These are phyloP conservation scores for Etheostoma perlongum DNA, from an alignment of 2,797 vertebrate genomes.

Conservation along the genomic window DNA sequence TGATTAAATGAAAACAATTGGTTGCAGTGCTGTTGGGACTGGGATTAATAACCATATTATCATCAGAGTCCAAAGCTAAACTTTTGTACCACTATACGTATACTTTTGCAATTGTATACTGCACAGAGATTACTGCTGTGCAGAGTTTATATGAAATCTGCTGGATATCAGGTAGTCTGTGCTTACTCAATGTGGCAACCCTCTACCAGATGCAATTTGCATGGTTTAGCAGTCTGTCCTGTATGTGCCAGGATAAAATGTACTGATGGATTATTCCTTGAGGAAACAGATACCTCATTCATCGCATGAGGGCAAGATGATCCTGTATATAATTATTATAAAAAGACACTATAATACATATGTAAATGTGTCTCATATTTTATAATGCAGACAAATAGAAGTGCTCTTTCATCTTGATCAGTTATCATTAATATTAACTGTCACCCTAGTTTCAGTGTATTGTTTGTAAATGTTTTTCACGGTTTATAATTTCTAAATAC, in stretches of 20 bases:
- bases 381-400: no score
- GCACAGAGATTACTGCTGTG: slow-evolving; percentile 5
- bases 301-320: slow-evolving; percentile 40
- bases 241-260: slow-evolving; percentile 26
- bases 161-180: slow-evolving; percentile 29
- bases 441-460: no score
- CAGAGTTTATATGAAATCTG: slow-evolving; percentile 2
- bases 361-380: slow-evolving; percentile 5
- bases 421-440: not conserved
- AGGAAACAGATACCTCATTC: slow-evolving; percentile 34
- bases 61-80: not conserved
- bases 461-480: no score
- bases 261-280: slow-evolving; percentile 41
- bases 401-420: not conserved
- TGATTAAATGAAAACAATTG: not conserved
- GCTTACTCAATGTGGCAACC: slow-evolving; percentile 34
- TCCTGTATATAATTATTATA: slow-evolving; percentile 26
- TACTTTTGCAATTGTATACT: not conserved
- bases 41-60: slow-evolving; percentile 3
- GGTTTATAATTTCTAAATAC: no score
- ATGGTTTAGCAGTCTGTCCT: slow-evolving; percentile 51
- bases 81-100: not conserved
- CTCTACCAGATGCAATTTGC: slow-evolving; percentile 60
- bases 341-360: slow-evolving; percentile 10
- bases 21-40: not conserved